Conservation (phyloP, 2,888 invertebrate genomes). For the Dexiosoma caninum region DNA sequence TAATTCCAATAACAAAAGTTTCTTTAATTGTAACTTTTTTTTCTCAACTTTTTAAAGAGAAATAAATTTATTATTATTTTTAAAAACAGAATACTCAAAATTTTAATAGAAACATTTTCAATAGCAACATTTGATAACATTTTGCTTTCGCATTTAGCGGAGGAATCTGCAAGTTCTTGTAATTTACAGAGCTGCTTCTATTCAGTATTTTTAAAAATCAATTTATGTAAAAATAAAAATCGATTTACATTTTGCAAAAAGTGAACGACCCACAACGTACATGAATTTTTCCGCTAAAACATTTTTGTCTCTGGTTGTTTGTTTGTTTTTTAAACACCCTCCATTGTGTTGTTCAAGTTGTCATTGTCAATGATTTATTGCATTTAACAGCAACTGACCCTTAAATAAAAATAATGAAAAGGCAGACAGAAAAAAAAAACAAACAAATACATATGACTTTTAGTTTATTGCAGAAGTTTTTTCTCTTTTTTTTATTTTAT, state of each 20-base stretch:
- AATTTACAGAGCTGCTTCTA: not conserved
- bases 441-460: not conserved
- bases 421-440: not conserved
- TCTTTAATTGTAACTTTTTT: no score
- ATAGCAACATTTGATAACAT: no score
- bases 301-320: not conserved
- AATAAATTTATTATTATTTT: no score
- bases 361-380: conserved; percentile 63
- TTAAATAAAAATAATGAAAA: conserved; percentile 9
- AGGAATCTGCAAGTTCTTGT: no score
- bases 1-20: no score
- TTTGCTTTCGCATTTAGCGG: no score
- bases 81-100: no score
- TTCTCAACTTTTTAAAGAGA: no score
- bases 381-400: conserved; percentile 61
- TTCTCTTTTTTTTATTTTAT: no score
- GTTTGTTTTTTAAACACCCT: conserved; percentile 20
- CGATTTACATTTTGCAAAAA: conserved; percentile 12
- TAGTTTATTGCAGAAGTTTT: conserved; percentile 34
- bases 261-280: conserved; percentile 20
- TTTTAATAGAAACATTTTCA: no score
- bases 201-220: not conserved
- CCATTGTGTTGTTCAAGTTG: conserved; percentile 37
- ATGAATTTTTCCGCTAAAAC: conserved; percentile 22
- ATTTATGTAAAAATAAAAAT: conserved; percentile 24